These are phyloP conservation scores for Stegana nigrithorax DNA, from an alignment of 2,888 invertebrate genomes.

Conservation along the genomic window DNA sequence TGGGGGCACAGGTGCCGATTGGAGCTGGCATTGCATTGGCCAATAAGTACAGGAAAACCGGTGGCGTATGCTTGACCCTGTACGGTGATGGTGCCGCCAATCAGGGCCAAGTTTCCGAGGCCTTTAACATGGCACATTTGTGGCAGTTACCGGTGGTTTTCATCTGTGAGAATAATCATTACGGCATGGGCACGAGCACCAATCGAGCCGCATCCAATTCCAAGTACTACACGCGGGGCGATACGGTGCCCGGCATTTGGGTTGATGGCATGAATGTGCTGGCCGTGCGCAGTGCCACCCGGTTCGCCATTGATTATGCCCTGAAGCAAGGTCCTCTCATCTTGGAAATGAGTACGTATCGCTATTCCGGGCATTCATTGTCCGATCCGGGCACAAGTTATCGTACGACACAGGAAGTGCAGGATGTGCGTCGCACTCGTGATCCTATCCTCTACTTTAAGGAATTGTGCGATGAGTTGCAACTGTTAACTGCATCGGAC, in stretches of 20 bases:
- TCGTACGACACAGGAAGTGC: slow-evolving; percentile 92
- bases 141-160: slow-evolving; percentile 94
- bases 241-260: slow-evolving; percentile 95
- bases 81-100: slow-evolving; percentile 95
- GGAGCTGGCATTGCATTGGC: slow-evolving; percentile 95
- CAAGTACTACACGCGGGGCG: slow-evolving; percentile 91
- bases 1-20: slow-evolving; percentile 97
- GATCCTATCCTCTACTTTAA: slow-evolving; percentile 97
- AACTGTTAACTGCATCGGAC: slow-evolving; percentile 83
- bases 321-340: slow-evolving; percentile 93
- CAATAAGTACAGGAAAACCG: slow-evolving; percentile 84
- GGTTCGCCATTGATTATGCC: slow-evolving; percentile 83
- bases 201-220: slow-evolving; percentile 88
- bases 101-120: slow-evolving; percentile 93
- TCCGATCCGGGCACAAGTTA: slow-evolving; percentile 98
- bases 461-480: slow-evolving; percentile 81
- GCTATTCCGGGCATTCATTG: slow-evolving; percentile 98
- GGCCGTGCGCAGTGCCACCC: slow-evolving; percentile 86
- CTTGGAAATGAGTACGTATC: slow-evolving; percentile 93
- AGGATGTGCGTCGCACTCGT: slow-evolving; percentile 92
- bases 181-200: slow-evolving; percentile 95
- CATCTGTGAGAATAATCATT: slow-evolving; percentile 98
- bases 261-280: slow-evolving; percentile 98
- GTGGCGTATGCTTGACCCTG: slow-evolving; percentile 85
- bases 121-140: slow-evolving; percentile 93